These are phyloP conservation scores for Bucco capensis DNA, from an alignment of 2,113 vertebrate species.

Conservation along the genomic window DNA sequence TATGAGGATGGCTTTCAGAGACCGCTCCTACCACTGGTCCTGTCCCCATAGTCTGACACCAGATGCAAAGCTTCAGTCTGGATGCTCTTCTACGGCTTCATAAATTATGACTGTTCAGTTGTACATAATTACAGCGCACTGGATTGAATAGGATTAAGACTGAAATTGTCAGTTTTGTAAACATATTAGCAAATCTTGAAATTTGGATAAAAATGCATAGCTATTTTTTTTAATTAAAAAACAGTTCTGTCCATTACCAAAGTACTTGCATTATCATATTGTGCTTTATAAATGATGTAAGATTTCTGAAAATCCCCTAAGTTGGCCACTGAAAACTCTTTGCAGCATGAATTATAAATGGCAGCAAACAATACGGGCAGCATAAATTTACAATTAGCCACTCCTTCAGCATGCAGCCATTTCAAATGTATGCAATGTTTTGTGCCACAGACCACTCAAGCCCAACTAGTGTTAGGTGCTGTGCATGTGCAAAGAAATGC, in stretches of 20 bases:
- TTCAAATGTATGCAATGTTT: neutral
- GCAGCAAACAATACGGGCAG: neutral
- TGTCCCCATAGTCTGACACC: neutral
- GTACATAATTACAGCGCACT: conserved; percentile 27
- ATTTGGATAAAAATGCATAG: neutral
- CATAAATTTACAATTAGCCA: neutral
- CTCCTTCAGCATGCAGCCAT: neutral
- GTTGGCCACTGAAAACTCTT: neutral
- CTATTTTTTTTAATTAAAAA: neutral
- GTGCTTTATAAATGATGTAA: neutral
- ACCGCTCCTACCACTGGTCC: neutral
- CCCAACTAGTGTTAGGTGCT: neutral
- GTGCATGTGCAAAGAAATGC: neutral
- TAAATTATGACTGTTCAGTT: conserved; percentile 43
- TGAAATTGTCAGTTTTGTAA: conserved; percentile 36
- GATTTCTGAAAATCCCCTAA: neutral
- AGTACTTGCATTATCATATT: neutral
- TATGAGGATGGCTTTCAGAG: conserved; percentile 22
- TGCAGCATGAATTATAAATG: neutral
- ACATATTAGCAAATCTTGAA: neutral
- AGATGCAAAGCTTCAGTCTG: conserved; percentile 22
- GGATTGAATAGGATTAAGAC: conserved; percentile 28
- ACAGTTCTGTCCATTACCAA: neutral
- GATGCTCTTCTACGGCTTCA: conserved; percentile 12
- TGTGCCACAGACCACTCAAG: neutral